Base-by-base conservation (phyloP, 2,797 vertebrate species). In the Vireo griseus region DNA sequence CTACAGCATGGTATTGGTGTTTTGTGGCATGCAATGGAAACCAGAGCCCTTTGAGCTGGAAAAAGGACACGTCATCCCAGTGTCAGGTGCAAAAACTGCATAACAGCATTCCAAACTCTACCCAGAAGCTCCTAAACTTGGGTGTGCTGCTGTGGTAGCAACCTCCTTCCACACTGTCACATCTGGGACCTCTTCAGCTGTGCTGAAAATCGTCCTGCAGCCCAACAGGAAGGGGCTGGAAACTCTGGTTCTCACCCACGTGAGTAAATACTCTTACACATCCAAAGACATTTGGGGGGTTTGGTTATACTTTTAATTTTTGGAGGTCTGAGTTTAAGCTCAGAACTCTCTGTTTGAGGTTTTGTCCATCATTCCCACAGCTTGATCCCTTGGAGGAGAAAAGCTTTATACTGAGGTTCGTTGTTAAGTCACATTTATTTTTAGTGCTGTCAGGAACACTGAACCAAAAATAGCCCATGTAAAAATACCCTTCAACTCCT, bases 1-100 rank as follows among this genome's bases (percentile, higher is more conserved):
- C 5, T 13, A 1, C 6, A 31, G 16, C 14, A 15, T 10, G 10
- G 3, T 10, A 1, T 4, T n/a, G 20, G 11, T n/a, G 9, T 61
- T 88, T 39, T 26, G 21, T 61, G 78, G 8, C 18, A 19, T 20
- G 4, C 6, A 42, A 4, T 5, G 63, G n/a, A 67, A 78, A 20
- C 8, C 18, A 13, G 55, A 81, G 37, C 26, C 31, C 69, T 80
- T 33, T 45, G 52, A 54, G 8, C 20, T 81, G 45, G 54, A 52
- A 55, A 72, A 86, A 26, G 13, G 61, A 48, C 5, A 3, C 14
- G 2, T 16, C 48, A 59, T 26, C 26, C 33, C 39, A 52, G 45
- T 59, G 50, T 47, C 40, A 63, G 7, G 7, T 10, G 18, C 21
- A 67, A 24, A 20, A 39, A 6, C 8, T 74, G 18, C 12, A 8